Percentiles rank a stretch among this genome's conserved stretches.
phyloP scores from a whole-genome alignment of 2,797 vertebrate species.

The Enteromius radiatus region DNA sequence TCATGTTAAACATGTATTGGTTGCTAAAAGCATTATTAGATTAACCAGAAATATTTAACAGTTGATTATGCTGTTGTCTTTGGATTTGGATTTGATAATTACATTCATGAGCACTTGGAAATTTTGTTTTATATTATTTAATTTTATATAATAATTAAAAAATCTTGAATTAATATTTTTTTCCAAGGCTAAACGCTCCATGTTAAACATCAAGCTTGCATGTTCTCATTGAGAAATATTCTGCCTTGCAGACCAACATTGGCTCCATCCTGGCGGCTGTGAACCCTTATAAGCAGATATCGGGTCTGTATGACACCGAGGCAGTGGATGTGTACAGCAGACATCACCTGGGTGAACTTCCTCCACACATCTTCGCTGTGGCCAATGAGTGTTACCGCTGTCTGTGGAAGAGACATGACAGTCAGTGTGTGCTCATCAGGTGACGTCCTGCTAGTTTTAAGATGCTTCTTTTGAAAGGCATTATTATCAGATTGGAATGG shows the following conservation, averaged over 20 bases:
- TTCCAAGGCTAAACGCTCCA: background rate
- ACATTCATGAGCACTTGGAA: background rate
- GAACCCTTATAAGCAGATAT: slow-evolving; percentile 89
- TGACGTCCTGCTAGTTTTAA: slow-evolving; percentile 54
- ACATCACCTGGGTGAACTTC: slow-evolving; percentile 90
- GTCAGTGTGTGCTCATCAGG: slow-evolving; percentile 95
- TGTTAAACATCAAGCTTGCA: background rate
- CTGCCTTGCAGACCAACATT: slow-evolving; percentile 84
- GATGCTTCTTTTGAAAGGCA: background rate
- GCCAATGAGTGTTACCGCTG: slow-evolving; percentile 95
- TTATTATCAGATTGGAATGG: background rate
- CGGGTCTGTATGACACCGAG: slow-evolving; percentile 80
- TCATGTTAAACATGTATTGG: background rate
- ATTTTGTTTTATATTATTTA: background rate
- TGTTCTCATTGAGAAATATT: background rate
- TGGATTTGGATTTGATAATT: background rate
- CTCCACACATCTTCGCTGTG: slow-evolving; percentile 91
- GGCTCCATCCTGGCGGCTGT: slow-evolving; percentile 92
- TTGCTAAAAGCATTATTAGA: background rate
- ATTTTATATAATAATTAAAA: background rate
- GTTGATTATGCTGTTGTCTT: background rate
- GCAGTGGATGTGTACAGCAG: slow-evolving; percentile 85
- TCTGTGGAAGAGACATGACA: slow-evolving; percentile 92
- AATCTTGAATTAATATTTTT: background rate
- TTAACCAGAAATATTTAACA: background rate